Evolutionary conservation across 2,888 invertebrate species (phyloP), one percentile per base, ranked within the genome.

Genomic region (Dicyrtoma fusca): DNA sequence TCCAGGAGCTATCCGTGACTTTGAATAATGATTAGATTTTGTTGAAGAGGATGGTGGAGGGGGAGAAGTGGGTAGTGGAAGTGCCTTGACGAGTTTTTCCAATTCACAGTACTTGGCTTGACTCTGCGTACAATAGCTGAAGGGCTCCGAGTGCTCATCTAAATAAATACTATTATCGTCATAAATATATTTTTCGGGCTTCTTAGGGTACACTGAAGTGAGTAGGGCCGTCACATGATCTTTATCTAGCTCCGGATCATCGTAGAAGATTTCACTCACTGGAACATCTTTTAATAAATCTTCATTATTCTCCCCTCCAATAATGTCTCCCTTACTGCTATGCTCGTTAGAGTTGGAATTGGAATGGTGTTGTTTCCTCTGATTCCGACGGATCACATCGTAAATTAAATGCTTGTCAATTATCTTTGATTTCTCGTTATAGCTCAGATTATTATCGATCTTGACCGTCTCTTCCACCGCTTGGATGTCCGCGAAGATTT

Each of bases 381-480:
- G 44, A 47, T 72, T 64, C 19, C 65, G 57, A 13, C 62, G 63
- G 21, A 79, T 63, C n/a, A 75, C 76, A 71, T 80, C 80, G 26
- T 79, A 69, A 51, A 80, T 79, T 14, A 80, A 59, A 53, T 77
- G 74, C 59, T 79, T 78, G 74, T 80, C 80, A 17, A 80, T 66
- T 13, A 78, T 69, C n/a, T 61, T 71, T 26, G 79, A 80, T 59
- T 77, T 77, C 45, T 79, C 78, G 55, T 61, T 71, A 68, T 77
- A 80, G 3, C 76, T 71, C 13, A 77, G 51, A 69, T 76, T 73
- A 1, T 75, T 57, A 21, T 69, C 71, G 23, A 76, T 74, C 13
- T 62, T 72, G 1, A 63, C 59, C 5, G 69, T 34, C 34, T 69
- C 71, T 23, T 78, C 76, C 1, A 77, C 71, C 4, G 70, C 69